Evolutionary conservation across 2,797 vertebrate genomes (phyloP).

Genomic region (Diplodus puntazzo): DNA sequence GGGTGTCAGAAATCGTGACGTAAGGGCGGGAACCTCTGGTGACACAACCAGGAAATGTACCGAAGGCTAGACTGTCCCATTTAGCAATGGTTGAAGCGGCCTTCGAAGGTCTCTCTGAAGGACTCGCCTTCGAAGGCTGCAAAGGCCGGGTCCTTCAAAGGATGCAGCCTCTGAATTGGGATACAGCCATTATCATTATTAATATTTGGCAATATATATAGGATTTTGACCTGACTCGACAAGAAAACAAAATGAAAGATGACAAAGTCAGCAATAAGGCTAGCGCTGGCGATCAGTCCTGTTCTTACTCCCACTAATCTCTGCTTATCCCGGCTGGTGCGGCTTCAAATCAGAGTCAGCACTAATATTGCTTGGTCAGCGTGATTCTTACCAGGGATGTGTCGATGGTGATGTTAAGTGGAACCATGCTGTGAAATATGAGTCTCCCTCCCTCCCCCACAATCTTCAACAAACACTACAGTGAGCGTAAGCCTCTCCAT

Average conservation of each 20-base stretch:
- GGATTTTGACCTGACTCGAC: not conserved
- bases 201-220: not conserved
- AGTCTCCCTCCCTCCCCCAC: conserved; percentile 29
- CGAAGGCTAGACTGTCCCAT: no score
- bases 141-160: no score
- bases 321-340: conserved; percentile 1
- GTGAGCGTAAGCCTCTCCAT: conserved; percentile 50
- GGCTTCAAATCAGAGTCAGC: conserved; percentile 7
- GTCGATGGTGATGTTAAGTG: conserved; percentile 38
- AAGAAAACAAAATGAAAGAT: not conserved
- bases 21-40: no score
- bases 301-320: not conserved
- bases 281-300: not conserved
- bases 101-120: no score
- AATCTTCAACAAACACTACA: conserved; percentile 43
- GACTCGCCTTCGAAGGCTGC: no score
- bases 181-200: not conserved
- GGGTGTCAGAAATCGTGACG: no score
- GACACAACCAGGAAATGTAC: no score
- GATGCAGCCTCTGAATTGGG: no score
- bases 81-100: no score
- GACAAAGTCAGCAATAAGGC: not conserved
- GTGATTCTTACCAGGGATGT: conserved; percentile 31
- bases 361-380: conserved; percentile 41
- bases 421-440: conserved; percentile 53